Percentiles rank a stretch among this genome's conserved stretches.
Evolutionary conservation across 2,888 invertebrate species (phyloP).

Genomic region (Noctuana brunneofusca): DNA sequence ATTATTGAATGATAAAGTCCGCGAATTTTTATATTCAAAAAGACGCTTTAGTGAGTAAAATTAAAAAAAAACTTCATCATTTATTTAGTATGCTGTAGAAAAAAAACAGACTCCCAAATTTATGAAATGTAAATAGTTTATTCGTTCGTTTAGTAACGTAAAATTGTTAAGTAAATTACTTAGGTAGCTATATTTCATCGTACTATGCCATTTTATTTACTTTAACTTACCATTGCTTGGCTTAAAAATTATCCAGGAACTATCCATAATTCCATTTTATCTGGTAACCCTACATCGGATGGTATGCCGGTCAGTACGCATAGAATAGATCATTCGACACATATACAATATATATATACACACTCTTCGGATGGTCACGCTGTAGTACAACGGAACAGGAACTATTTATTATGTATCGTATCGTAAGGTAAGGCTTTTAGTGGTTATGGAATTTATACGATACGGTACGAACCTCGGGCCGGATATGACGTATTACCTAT

Average conservation of each 20-base stretch:
- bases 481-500: slow-evolving; percentile 14
- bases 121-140: too few relatives aligned
- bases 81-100: too few relatives aligned
- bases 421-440: slow-evolving; percentile 40
- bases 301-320: slow-evolving; percentile 60
- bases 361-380: slow-evolving; percentile 55
- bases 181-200: too few relatives aligned
- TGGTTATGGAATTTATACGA: slow-evolving; percentile 24
- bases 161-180: too few relatives aligned
- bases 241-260: background rate
- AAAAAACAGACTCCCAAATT: too few relatives aligned
- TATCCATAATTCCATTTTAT: background rate
- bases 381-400: slow-evolving; percentile 55
- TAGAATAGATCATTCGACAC: slow-evolving; percentile 54
- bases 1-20: too few relatives aligned
- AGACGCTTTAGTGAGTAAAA: too few relatives aligned
- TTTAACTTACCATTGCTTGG: too few relatives aligned
- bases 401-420: slow-evolving; percentile 44
- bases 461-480: slow-evolving; percentile 1
- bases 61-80: too few relatives aligned
- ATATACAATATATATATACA: slow-evolving; percentile 43
- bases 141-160: too few relatives aligned
- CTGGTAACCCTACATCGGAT: slow-evolving; percentile 30
- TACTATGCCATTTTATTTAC: too few relatives aligned
- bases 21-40: too few relatives aligned